Percentiles rank a stretch among this genome's conserved stretches.
phyloP scores from a whole-genome alignment of 1,140 invertebrate genomes.

The Eupristina koningsbergeri region DNA sequence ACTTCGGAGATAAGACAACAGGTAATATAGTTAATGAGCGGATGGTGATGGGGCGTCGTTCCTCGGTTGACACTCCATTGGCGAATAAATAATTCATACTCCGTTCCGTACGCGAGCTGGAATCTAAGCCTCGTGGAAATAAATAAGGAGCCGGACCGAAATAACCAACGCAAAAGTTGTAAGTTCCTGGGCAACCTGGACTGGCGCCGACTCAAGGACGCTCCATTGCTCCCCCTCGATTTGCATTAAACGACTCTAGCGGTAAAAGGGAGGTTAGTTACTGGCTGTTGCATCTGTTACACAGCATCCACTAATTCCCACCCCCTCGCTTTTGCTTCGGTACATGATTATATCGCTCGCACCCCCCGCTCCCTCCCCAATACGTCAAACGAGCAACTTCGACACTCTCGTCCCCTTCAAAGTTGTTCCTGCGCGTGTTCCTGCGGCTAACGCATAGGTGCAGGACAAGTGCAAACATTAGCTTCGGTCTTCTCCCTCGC shows the following conservation, averaged over 20 bases:
- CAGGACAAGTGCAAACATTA: neutral
- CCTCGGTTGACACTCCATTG: neutral
- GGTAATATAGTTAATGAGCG: too few species aligned
- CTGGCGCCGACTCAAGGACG: neutral
- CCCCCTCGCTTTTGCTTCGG: too few species aligned
- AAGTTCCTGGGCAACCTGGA: neutral
- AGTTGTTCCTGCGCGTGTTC: too few species aligned
- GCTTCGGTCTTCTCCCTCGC: too few species aligned
- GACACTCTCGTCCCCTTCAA: too few species aligned
- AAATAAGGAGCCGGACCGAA: too few species aligned
- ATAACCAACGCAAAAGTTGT: neutral
- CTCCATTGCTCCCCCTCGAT: constrained; percentile 48
- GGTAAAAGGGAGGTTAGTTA: constrained; percentile 60
- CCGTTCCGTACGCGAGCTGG: neutral
- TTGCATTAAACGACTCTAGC: constrained; percentile 62
- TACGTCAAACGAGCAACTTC: neutral
- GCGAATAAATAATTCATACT: constrained; percentile 16
- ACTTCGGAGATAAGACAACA: too few species aligned
- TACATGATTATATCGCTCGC: neutral
- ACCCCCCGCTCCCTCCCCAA: neutral
- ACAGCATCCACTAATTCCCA: neutral
- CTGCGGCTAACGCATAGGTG: too few species aligned
- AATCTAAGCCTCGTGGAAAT: neutral
- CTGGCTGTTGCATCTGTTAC: constrained; percentile 1
- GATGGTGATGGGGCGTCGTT: too few species aligned